Base-by-base conservation (phyloP, 2,113 vertebrate genomes). In the Notiomystis cincta region DNA sequence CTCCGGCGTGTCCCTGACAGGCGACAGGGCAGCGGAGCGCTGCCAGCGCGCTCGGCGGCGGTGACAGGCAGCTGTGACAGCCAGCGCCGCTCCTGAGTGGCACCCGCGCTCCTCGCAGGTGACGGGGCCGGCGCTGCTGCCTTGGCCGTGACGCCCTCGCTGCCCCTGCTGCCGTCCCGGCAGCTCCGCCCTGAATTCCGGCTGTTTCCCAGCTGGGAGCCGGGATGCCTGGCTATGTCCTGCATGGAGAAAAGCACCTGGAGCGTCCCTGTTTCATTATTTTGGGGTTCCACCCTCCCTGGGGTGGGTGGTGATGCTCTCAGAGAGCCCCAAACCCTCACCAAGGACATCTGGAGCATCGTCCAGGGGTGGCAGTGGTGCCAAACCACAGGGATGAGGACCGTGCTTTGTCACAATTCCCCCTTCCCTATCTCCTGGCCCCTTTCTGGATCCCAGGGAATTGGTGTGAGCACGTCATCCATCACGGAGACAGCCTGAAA, bases 21-120 rank as follows among this genome's bases (percentile, higher is more conserved):
- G 53, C 85, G 66, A 84, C 82, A 77, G 8, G 25, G 77, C 57
- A 37, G 48, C 4, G 7, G 72, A 91, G 90, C 93, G 76, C 10
- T 22, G 25, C 44, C 8, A 11, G 11, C 73, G 54, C 4, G 31
- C 37, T 87, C n/a, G 57, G n/a, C 79, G 13, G 64, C 14, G 2
- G 62, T 90, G 60, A 97, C 80, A 67, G 97, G 95, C 96, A 95
- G 95, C 86, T 33, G 81, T 94, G 97, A 97, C 96, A 93, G 94
- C 66, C 54, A 0, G 56, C 14, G 1, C 84, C 9, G 69, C n/a
- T 72, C 45, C 95, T 86, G 94, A 95, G 51, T 33, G 85, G 88
- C 96, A 95, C 73, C 86, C 70, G 24, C 3, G 25, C 20, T 2
- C 90, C 95, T 83, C 10, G 0, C 50, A 47, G 79, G 85, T 80